These are phyloP conservation scores for Sinosuthora webbiana DNA, from an alignment of 2,113 vertebrate genomes.

Conservation along the genomic window DNA sequence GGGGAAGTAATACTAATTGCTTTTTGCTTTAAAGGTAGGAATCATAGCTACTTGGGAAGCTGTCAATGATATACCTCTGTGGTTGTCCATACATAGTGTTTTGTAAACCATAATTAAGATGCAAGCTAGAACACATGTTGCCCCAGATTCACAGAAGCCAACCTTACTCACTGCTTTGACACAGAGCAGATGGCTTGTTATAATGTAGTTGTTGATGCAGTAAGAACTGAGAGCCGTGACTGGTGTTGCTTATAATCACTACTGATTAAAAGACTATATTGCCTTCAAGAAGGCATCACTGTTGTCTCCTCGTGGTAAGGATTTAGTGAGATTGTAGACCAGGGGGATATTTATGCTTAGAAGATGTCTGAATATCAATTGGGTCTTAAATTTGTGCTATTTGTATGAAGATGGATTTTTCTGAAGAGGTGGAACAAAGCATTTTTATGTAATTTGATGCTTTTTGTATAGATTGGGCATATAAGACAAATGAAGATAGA, in stretches of 20 bases:
- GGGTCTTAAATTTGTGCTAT: not conserved
- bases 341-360: not conserved
- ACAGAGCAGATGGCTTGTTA: constrained; percentile 31
- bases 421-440: not conserved
- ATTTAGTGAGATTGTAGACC: not conserved
- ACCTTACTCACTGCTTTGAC: constrained; percentile 27
- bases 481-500: not conserved
- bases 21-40: not conserved
- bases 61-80: not conserved
- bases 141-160: constrained; percentile 40
- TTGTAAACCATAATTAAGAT: constrained; percentile 37
- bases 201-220: constrained; percentile 14
- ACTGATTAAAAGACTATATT: not conserved
- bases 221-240: not conserved
- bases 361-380: not conserved
- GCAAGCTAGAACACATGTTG: constrained; percentile 22
- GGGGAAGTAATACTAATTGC: not conserved
- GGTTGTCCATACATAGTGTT: not conserved
- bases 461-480: not conserved
- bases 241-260: constrained; percentile 1
- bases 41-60: not conserved
- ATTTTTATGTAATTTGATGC: not conserved
- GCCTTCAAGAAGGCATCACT: not conserved
- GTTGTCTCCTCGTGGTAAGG: not conserved
- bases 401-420: not conserved